Conservation (phyloP, 2,888 invertebrate species). For the Rhagophthalmus giganteus region DNA sequence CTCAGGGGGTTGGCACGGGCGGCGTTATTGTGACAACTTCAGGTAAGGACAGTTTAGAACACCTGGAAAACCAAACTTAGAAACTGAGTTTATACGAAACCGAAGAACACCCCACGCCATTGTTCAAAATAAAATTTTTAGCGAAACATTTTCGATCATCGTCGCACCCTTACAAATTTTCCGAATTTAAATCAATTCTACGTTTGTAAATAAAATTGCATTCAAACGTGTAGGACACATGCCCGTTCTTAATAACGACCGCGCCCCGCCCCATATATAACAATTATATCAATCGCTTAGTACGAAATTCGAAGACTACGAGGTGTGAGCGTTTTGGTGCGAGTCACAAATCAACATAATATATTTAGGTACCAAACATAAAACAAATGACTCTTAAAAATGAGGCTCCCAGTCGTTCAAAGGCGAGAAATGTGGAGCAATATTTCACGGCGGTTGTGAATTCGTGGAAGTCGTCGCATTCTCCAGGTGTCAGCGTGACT, state of each 20-base stretch:
- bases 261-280: no score
- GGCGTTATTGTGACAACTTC: constrained; percentile 27
- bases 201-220: no score
- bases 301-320: background rate
- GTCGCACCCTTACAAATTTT: no score
- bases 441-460: constrained; percentile 48
- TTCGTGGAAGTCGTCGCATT: constrained; percentile 53
- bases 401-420: constrained; percentile 41
- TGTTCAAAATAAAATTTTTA: no score
- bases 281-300: no score
- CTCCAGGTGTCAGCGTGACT: constrained; percentile 54
- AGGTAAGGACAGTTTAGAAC: constrained; percentile 27
- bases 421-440: constrained; percentile 45
- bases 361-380: constrained; percentile 41
- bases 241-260: no score
- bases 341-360: constrained; percentile 39
- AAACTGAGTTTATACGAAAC: constrained; percentile 10
- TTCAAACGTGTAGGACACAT: no score
- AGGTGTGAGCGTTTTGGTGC: no score
- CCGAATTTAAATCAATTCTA: no score
- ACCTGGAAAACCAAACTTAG: constrained; percentile 29
- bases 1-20: constrained; percentile 34
- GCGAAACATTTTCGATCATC: no score
- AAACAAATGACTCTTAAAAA: constrained; percentile 48
- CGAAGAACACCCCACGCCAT: no score